A percentile compares a stretch with the other conserved stretches of the same genome.
phyloP scores from a whole-genome alignment of 1,140 invertebrate genomes.

The Tetramorium parvispinum region DNA sequence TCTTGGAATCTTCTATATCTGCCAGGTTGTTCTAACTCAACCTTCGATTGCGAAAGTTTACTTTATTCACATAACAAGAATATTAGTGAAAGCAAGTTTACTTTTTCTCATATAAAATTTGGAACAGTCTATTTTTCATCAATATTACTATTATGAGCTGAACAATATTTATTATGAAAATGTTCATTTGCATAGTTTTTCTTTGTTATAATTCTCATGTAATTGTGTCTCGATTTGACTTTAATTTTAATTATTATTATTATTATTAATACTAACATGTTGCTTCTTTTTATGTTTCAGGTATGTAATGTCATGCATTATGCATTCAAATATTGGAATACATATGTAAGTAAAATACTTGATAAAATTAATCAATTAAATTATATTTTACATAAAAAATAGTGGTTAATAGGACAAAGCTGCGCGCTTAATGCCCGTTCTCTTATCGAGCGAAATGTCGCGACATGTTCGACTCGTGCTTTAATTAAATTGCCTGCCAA shows the following conservation, averaged over 20 bases:
- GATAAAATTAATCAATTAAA: slow-evolving; percentile 24
- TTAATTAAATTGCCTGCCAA: slow-evolving; percentile 61
- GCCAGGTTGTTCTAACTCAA: slow-evolving; percentile 8
- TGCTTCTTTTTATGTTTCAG: slow-evolving; percentile 49
- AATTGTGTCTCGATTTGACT: neutral
- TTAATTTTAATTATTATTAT: neutral
- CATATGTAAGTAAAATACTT: neutral
- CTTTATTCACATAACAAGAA: slow-evolving; percentile 1
- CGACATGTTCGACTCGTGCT: slow-evolving; percentile 32
- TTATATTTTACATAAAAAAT: slow-evolving; percentile 13
- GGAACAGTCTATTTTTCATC: neutral
- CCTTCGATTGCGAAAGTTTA: neutral
- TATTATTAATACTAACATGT: neutral
- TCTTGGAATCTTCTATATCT: neutral
- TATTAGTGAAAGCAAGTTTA: neutral
- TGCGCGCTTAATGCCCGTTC: slow-evolving; percentile 1
- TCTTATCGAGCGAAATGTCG: slow-evolving; percentile 37
- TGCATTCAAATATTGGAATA: neutral
- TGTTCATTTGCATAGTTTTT: neutral
- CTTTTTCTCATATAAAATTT: neutral
- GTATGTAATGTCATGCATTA: slow-evolving; percentile 12
- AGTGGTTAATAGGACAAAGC: slow-evolving; percentile 22
- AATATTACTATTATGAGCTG: neutral
- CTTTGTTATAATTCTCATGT: neutral
- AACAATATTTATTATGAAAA: neutral